Base-by-base conservation (phyloP, 2,888 invertebrate genomes). In the Thera britannica region DNA sequence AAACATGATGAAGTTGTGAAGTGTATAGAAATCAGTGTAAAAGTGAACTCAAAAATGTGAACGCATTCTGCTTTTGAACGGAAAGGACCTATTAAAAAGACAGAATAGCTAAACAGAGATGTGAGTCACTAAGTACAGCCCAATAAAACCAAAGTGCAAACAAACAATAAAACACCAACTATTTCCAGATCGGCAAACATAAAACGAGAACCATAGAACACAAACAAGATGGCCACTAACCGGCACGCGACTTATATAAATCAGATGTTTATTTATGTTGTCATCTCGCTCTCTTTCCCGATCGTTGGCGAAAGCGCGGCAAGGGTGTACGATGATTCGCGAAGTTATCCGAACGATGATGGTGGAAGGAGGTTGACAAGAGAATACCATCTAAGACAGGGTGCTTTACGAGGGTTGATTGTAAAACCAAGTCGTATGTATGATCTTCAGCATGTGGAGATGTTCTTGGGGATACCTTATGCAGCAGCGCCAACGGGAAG, bases 391-490 rank as follows among this genome's bases (percentile, higher is more conserved):
- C 90, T 96, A 71, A 95, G 95, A 77, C 96, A 97, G 83, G 96
- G 97, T 0, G 94, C 94, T 54, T 83, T 97, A 8, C 94, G 96
- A 76, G 97, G 97, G 58, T 89, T 95, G 70, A 94, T 96, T 34
- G 95, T 96, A 52, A 95, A 95, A 73, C 95, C 96, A 3, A 95
- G 95, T 74, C 89, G 95, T 49, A 95, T 95, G 75, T 94, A 95
- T 64, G 94, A 95, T 48, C 84, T 96, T 67, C 95, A 95, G 77
- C 90, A 92, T 41, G 96, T 97, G 71, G 97, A 97, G 83, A 96
- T 97, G 85, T 97, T 96, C 83, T 90, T 96, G 63, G 97, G 97
- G 2, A 95, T 97, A 77, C 97, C 97, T 3, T 97, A 97, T 88
- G 97, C 97, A 3, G 97, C 97, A 48, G 95, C 97, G 8, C 97